These are phyloP conservation scores for Agrypnia vestita DNA, from an alignment of 1,140 invertebrate species.

Conservation along the genomic window DNA sequence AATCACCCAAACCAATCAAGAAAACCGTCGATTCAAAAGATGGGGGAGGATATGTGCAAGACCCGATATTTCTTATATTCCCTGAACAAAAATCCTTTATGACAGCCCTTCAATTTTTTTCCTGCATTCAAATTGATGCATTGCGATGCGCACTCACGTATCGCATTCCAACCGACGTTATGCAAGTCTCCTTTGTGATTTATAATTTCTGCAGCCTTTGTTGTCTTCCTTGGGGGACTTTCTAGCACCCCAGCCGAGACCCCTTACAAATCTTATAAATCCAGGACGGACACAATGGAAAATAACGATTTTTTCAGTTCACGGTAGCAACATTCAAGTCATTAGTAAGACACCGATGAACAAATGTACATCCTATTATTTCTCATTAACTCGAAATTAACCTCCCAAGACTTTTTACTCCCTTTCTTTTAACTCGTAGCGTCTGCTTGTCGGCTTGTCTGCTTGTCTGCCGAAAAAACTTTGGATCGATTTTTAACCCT, in stretches of 20 bases:
- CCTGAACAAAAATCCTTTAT: too few relatives aligned
- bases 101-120: too few relatives aligned
- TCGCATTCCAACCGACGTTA: conserved; percentile 27
- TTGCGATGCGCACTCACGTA: conserved; percentile 21
- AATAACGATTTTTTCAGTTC: conserved; percentile 38
- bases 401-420: too few relatives aligned
- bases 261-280: conserved; percentile 15
- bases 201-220: conserved; percentile 39
- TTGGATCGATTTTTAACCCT: too few relatives aligned
- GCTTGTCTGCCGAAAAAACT: too few relatives aligned
- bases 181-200: conserved; percentile 21
- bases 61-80: too few relatives aligned
- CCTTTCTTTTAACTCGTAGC: too few relatives aligned
- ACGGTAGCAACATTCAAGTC: not conserved
- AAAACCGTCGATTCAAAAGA: too few relatives aligned
- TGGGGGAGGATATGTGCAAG: too few relatives aligned
- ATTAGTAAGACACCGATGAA: conserved; percentile 24
- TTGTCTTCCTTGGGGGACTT: conserved; percentile 22
- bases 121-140: not conserved
- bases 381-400: too few relatives aligned
- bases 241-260: not conserved
- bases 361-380: not conserved
- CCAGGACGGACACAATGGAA: conserved; percentile 8
- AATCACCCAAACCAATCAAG: too few relatives aligned
- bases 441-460: too few relatives aligned